Base-by-base conservation (phyloP, 2,797 vertebrate genomes). In the Taenioides sp. region DNA sequence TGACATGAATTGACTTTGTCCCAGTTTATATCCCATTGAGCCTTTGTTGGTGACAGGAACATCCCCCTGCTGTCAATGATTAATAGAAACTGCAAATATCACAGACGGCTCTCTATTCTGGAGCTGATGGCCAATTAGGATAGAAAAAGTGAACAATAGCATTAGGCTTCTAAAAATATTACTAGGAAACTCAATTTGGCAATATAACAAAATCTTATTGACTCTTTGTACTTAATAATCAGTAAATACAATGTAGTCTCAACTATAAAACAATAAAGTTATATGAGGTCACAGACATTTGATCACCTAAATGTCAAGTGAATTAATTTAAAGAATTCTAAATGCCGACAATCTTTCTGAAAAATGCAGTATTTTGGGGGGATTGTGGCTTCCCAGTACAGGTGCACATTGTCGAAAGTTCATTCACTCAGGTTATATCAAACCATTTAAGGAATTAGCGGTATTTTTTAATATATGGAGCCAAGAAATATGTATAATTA, bases 41-140 rank as follows among this genome's bases (percentile, higher is more conserved):
- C 67, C 68, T 78, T 65, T 58, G 71, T 62, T 20, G 31, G 65
- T 9, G 25, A 61, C 65, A 58, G 16, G 52, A 62, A 57, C 55
- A 49, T 52, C 40, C 47, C 55, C 40, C 69, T 58, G 55, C 64
- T 60, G 75, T 55, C 54, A 60, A 5, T 22, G 50, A 73, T 43
- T 40, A 63, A 83, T 71, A 73, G 49, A 77, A 70, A 62, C 37
- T 58, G 22, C 50, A 77, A 74, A 80, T 71, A 70, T 27, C 72
- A 62, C 50, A 54, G 65, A 57, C 55, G 62, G 61, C 54, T 2
- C n/a, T 23, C 22, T 10, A 11, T 7, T 57, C 9, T 23, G 22
- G 22, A 23, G 54, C 22, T 57, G 54, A n/a, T 27, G 16, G 43
- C 65, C 55, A 7, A 0, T 74, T 70, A 60, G 16, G 14, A 67